Base-by-base conservation (phyloP, 2,113 vertebrate genomes). In the Cyanoramphus novaezelandiae region DNA sequence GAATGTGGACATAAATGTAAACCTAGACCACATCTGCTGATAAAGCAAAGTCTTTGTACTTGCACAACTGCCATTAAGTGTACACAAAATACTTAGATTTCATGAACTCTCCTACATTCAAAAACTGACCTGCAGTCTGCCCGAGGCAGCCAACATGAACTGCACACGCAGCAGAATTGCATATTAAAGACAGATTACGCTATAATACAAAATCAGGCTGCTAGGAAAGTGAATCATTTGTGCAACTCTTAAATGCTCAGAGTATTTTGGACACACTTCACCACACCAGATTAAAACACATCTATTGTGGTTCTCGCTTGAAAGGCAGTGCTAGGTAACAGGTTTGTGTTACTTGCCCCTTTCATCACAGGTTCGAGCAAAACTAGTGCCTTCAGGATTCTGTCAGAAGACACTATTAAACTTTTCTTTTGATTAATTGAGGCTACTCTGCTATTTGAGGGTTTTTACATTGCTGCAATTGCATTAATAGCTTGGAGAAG, bases 41-140 rank as follows among this genome's bases (percentile, higher is more conserved):
- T 96, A 97, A 93, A 88, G 95, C 86, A 95, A 94, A 74, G 88
- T 91, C 93, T 93, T 92, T 95, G 91, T 88, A 91, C 65, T 93
- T 86, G 72, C 53, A n/a, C 79, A 93, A 97, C 68, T 90, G 64
- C 50, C 4, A 4, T 81, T 94, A 95, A 74, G 46, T 70, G 75
- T 90, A 95, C 65, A 83, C 67, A 95, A 91, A 95, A 93, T 71
- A 91, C 88, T 97, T 90, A 77, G 43, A 89, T 96, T 93, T 95
- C 89, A 94, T 69, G 35, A 96, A 94, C 88, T 92, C 29, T 88
- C 33, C 52, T 17, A 44, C 78, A 82, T 84, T 94, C 64, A 91
- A 70, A 92, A 76, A 65, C 86, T 82, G 94, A 97, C 94, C 95
- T 70, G 70, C 35, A 65, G 71, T 18, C n/a, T 2, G 74, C 82